Evolutionary conservation across 1,140 invertebrate genomes (phyloP).

Genomic region (Dufourea novaeangliae): DNA sequence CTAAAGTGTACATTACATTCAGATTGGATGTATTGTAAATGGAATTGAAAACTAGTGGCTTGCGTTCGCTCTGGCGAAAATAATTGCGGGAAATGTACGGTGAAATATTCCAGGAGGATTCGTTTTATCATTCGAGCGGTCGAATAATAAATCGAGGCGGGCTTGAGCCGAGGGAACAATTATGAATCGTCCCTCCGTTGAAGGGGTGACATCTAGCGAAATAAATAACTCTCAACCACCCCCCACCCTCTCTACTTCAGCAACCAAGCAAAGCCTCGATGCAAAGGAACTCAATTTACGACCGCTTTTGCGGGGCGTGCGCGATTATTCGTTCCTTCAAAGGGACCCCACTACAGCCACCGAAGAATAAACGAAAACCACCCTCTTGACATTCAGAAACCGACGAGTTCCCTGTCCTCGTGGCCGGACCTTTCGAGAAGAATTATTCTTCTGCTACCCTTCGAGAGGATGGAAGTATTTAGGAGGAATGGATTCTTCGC

Average conservation of each 20-base stretch:
- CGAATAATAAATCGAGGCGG: neutral
- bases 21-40: too few relatives aligned
- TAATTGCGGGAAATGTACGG: neutral
- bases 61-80: neutral
- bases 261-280: neutral
- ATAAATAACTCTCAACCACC: neutral
- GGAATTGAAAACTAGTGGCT: too few relatives aligned
- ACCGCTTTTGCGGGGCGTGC: neutral
- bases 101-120: neutral
- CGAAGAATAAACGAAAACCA: neutral
- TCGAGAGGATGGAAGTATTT: too few relatives aligned
- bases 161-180: constrained; percentile 3
- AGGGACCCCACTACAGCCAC: neutral
- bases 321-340: too few relatives aligned
- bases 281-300: neutral
- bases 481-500: too few relatives aligned
- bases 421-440: too few relatives aligned
- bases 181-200: neutral
- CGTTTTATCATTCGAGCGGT: neutral
- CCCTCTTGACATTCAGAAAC: too few relatives aligned
- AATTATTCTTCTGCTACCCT: too few relatives aligned
- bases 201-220: neutral
- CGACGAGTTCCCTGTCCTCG: too few relatives aligned
- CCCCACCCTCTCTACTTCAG: too few relatives aligned
- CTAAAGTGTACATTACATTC: too few relatives aligned